Evolutionary conservation across 2,797 vertebrate genomes (phyloP).

Genomic region (Novumbra hubbsi): DNA sequence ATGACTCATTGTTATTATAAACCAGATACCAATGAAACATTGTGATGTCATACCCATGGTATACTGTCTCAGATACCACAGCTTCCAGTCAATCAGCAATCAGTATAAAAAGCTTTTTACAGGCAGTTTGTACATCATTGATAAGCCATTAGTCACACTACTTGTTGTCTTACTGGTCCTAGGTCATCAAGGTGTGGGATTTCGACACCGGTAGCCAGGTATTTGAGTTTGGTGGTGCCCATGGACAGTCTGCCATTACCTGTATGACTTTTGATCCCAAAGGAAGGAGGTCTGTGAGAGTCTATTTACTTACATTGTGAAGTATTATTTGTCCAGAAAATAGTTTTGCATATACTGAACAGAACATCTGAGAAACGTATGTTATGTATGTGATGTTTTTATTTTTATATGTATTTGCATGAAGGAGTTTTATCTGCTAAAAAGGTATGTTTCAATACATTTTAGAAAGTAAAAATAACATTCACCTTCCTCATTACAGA

Average conservation of each 20-base stretch:
- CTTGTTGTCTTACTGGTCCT: slow-evolving; percentile 16
- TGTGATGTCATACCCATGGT: too few species aligned
- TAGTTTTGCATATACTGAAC: neutral
- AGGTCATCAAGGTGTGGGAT: slow-evolving; percentile 78
- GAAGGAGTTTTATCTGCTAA: neutral
- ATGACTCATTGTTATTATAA: too few species aligned
- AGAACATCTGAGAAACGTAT: neutral
- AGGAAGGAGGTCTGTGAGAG: slow-evolving; percentile 67
- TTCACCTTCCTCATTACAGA: slow-evolving; percentile 40
- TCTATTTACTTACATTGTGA: neutral
- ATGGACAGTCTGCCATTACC: slow-evolving; percentile 61
- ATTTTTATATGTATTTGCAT: neutral
- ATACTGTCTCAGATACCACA: too few species aligned
- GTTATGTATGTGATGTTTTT: neutral
- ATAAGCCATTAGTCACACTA: neutral
- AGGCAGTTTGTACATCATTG: neutral
- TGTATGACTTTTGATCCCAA: slow-evolving; percentile 75
- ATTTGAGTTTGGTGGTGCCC: slow-evolving; percentile 73
- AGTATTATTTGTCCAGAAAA: neutral
- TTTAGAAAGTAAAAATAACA: neutral
- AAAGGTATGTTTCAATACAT: neutral
- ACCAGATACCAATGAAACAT: neutral
- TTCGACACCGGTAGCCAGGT: slow-evolving; percentile 72
- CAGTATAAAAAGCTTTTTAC: too few species aligned
- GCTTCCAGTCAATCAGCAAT: too few species aligned